Base-by-base conservation (phyloP, 2,113 vertebrate genomes). In the Zosterops borbonicus region DNA sequence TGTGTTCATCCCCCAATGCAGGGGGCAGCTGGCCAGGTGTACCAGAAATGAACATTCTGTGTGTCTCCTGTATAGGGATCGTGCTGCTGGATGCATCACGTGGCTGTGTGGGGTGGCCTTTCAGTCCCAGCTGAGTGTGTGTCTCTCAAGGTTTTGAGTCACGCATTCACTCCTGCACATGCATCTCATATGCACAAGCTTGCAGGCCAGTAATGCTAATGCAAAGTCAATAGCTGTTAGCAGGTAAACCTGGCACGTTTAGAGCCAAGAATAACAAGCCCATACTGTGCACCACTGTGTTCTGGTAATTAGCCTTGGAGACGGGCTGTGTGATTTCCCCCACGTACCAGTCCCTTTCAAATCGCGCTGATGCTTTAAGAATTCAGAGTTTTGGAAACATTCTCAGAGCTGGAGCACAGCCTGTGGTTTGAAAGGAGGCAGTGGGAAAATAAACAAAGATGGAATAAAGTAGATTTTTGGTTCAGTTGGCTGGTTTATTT, bases 291-390 rank as follows among this genome's bases (percentile, higher is more conserved):
- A 12, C 63, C 5, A 7, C n/a, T 60, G 2, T 14, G 20, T 60
- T 28, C 55, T 65, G 27, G 24, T 53, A 39, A 25, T 65, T 14
- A 37, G 12, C 58, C 52, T n/a, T 68, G 76, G 35, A 53, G 35
- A 17, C 3, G 24, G 49, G 24, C 68, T 73, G 5, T 33, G 3
- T 1, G 9, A 3, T 75, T 63, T 17, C 11, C 53, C n/a, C n/a
- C 49, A 5, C 3, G 2, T 18, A 29, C 31, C 0, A 1, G 9
- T 21, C 28, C 0, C 0, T 64, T 79, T 90, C 79, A 47, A 75
- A 64, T 64, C 4, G 1, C 0, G 0, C 67, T 35, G 41, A 41
- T 37, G 50, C 59, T 76, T 64, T 44, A 41, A 4, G 1, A 63
- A 59, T 85, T 68, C 53, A 39, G 53, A 79, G 67, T 86, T 94